Conservation (phyloP, 2,888 invertebrate species). For the Sphecodes monilicornis region DNA sequence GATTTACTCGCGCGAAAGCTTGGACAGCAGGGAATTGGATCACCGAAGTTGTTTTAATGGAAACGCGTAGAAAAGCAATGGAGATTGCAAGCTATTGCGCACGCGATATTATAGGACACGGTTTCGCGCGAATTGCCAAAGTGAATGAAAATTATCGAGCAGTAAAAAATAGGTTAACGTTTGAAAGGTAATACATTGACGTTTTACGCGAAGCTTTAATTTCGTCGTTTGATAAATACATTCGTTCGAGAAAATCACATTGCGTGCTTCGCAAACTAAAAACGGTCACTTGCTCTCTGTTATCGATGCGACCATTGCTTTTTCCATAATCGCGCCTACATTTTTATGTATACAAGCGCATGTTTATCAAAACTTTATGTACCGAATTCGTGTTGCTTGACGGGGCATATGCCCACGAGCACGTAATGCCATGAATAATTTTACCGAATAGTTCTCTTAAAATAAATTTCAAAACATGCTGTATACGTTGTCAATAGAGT, state of each 20-base stretch:
- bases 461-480: neutral
- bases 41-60: neutral
- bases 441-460: neutral
- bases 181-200: neutral
- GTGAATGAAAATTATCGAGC: neutral
- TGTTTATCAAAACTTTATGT: neutral
- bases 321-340: neutral
- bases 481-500: neutral
- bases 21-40: neutral
- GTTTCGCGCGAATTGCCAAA: neutral
- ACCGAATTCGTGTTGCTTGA: neutral
- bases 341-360: neutral
- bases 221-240: neutral
- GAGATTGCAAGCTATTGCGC: neutral
- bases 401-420: neutral
- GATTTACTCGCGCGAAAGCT: neutral
- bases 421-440: neutral
- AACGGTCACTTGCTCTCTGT: neutral
- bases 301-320: conserved; percentile 1
- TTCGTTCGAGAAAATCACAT: neutral
- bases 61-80: neutral
- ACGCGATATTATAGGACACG: neutral
- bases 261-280: neutral
- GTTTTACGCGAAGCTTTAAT: neutral
- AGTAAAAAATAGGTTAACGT: neutral